A percentile compares a stretch with the other conserved stretches of the same genome.
phyloP scores from a whole-genome alignment of 2,113 vertebrate genomes.

The Malurus elegans region DNA sequence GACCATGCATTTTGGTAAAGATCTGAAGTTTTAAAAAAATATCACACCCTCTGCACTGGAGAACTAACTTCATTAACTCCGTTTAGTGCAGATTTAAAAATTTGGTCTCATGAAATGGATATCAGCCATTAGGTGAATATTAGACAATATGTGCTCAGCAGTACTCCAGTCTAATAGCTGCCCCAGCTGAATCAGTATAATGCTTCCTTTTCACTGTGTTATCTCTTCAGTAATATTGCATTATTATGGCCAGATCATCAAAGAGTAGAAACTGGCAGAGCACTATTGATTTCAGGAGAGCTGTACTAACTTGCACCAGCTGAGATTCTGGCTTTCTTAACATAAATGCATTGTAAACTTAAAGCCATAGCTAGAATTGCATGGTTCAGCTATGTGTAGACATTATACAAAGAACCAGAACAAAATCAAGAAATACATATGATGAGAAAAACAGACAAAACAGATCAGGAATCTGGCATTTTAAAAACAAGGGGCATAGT shows the following conservation, averaged over 20 bases:
- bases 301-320: background rate
- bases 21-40: background rate
- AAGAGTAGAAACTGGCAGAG: conserved; percentile 4
- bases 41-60: background rate
- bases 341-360: background rate
- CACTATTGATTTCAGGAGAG: conserved; percentile 33
- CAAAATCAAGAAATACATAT: background rate
- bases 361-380: background rate
- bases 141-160: conserved; percentile 57
- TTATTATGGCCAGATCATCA: conserved; percentile 44
- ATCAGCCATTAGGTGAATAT: conserved; percentile 41
- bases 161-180: conserved; percentile 17
- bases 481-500: background rate
- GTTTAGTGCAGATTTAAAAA: background rate
- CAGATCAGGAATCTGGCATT: background rate
- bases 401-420: background rate
- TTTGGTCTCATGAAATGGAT: conserved; percentile 2
- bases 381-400: background rate
- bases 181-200: conserved; percentile 40
- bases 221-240: conserved; percentile 38
- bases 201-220: conserved; percentile 6
- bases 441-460: background rate
- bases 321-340: background rate
- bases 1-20: background rate
- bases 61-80: background rate